Percentiles rank a stretch among this genome's conserved stretches.
phyloP scores from a whole-genome alignment of 1,140 invertebrate genomes.

The Diorhabda elongata region DNA sequence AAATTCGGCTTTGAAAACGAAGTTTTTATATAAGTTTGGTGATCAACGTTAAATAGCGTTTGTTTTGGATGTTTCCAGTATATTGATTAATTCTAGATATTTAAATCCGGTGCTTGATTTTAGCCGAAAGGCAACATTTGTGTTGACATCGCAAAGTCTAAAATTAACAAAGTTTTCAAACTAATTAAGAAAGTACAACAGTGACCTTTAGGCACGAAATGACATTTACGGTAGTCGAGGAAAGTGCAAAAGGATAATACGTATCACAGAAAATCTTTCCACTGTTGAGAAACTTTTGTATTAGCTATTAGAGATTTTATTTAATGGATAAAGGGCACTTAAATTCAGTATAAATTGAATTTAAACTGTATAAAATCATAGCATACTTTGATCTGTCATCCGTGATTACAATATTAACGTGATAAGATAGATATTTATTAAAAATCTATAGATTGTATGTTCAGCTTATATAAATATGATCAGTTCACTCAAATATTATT shows the following conservation, averaged over 20 bases:
- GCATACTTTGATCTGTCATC: too few species aligned
- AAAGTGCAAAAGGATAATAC: constrained; percentile 2
- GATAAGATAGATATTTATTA: too few species aligned
- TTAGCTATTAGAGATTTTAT: too few species aligned
- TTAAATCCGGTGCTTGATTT: background rate
- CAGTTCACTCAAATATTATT: too few species aligned
- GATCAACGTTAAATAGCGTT: background rate
- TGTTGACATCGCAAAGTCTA: constrained; percentile 1
- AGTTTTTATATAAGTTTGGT: too few species aligned
- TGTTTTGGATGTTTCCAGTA: background rate
- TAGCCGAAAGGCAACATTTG: background rate
- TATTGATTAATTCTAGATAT: constrained; percentile 3
- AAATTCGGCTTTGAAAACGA: background rate
- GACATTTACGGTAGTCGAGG: background rate
- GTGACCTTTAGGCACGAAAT: background rate
- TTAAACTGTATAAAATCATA: too few species aligned
- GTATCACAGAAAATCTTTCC: constrained; percentile 1
- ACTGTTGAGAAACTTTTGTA: background rate
- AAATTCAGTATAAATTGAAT: too few species aligned
- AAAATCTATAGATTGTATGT: too few species aligned
- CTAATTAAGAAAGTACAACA: constrained; percentile 2
- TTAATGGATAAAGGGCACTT: too few species aligned
- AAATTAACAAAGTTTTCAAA: constrained; percentile 3
- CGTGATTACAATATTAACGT: too few species aligned
- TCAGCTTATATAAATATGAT: too few species aligned